Evolutionary conservation across 2,888 invertebrate species (phyloP).

Genomic region (Ametastegia equiseti): DNA sequence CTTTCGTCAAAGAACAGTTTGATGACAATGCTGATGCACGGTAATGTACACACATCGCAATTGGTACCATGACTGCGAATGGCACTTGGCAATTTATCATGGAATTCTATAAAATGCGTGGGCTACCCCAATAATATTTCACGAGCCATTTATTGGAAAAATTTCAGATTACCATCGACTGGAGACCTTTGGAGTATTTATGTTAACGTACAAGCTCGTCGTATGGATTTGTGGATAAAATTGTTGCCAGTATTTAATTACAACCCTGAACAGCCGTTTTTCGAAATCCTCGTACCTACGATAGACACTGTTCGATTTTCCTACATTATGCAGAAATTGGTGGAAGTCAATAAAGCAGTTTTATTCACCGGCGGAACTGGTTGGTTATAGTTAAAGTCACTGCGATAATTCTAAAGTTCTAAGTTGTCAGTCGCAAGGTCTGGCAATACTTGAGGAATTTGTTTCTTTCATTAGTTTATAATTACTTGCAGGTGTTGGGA

Average conservation of each 20-base stretch:
- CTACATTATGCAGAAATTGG: slow-evolving; percentile 86
- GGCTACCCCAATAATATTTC: neutral
- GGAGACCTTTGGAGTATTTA: slow-evolving; percentile 87
- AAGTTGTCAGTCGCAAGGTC: neutral
- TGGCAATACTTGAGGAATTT: neutral
- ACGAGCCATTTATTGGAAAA: neutral
- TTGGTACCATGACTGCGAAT: slow-evolving; percentile 9
- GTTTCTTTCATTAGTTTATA: neutral
- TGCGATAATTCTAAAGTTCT: neutral
- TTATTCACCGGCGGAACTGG: slow-evolving; percentile 94
- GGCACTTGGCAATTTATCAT: slow-evolving; percentile 36
- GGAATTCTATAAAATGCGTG: too few relatives aligned
- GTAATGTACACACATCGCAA: slow-evolving; percentile 70
- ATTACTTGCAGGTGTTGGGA: slow-evolving; percentile 85
- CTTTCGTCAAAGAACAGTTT: slow-evolving; percentile 83
- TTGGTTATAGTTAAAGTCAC: slow-evolving; percentile 63
- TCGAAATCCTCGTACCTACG: slow-evolving; percentile 94
- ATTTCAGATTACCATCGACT: slow-evolving; percentile 82
- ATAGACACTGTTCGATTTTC: slow-evolving; percentile 94
- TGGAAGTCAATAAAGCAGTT: slow-evolving; percentile 86
- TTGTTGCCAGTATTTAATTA: slow-evolving; percentile 87
- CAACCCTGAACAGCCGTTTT: slow-evolving; percentile 85
- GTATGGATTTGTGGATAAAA: slow-evolving; percentile 88
- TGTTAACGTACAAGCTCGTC: slow-evolving; percentile 84
- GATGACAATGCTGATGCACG: slow-evolving; percentile 84